These are phyloP conservation scores for Biston betularia DNA, from an alignment of 2,888 invertebrate genomes.

Conservation along the genomic window DNA sequence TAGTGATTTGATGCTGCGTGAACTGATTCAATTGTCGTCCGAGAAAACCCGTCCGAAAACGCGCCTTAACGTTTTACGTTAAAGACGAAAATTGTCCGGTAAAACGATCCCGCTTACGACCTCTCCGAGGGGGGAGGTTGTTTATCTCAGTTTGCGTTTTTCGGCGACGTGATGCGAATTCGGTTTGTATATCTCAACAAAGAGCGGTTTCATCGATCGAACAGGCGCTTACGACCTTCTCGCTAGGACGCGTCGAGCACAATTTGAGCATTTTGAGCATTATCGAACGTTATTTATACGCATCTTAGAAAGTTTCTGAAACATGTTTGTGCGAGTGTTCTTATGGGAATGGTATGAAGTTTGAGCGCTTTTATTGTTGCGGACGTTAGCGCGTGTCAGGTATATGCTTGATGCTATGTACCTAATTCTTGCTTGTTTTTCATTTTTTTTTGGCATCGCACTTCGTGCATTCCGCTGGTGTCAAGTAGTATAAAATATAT, in stretches of 20 bases:
- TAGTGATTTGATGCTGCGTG: conserved; percentile 87
- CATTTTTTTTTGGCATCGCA: too few species aligned
- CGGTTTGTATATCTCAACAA: conserved; percentile 82
- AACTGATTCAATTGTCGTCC: conserved; percentile 85
- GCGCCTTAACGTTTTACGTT: conserved; percentile 77
- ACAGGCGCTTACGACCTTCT: conserved; percentile 71
- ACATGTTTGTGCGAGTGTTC: conserved; percentile 74
- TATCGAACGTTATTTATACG: conserved; percentile 81
- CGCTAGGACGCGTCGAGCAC: conserved; percentile 56
- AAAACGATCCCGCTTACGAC: conserved; percentile 80
- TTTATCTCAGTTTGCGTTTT: conserved; percentile 86
- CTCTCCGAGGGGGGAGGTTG: conserved; percentile 79
- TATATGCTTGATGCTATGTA: conserved; percentile 8
- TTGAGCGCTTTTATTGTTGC: conserved; percentile 67
- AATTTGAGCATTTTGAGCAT: conserved; percentile 80
- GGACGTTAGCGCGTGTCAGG: conserved; percentile 40
- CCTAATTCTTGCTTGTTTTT: too few species aligned
- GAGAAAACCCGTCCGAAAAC: conserved; percentile 71
- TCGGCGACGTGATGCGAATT: conserved; percentile 85
- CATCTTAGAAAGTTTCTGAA: conserved; percentile 79
- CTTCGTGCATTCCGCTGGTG: too few species aligned
- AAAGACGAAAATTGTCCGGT: conserved; percentile 83
- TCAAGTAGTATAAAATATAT: too few species aligned
- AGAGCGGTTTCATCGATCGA: conserved; percentile 82
- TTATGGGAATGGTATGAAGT: conserved; percentile 76